Evolutionary conservation across 2,113 vertebrate species (phyloP).

Genomic region (Charina bottae): DNA sequence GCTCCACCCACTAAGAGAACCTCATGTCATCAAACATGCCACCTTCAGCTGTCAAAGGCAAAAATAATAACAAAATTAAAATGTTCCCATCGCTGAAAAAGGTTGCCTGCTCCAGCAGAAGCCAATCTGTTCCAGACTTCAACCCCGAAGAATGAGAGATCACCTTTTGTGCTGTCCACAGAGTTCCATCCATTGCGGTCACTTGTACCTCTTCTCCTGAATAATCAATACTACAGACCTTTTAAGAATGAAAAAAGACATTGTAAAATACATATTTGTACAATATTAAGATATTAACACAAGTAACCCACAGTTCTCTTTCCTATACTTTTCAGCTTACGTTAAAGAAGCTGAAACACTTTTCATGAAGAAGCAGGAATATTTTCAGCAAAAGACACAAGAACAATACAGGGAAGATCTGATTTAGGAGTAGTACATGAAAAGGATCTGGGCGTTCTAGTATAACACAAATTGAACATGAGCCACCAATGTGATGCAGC

Average conservation of each 20-base stretch:
- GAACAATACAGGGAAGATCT: not conserved
- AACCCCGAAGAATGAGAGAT: not conserved
- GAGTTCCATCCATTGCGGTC: conserved; percentile 78
- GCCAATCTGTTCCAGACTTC: not conserved
- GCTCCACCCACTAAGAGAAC: not conserved
- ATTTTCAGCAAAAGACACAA: not conserved
- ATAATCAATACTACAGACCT: conserved; percentile 88
- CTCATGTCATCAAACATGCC: not conserved
- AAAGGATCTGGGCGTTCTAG: not conserved
- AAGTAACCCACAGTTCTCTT: not conserved
- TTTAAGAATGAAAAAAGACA: conserved; percentile 4
- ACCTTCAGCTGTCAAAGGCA: not conserved
- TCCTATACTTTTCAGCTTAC: not conserved
- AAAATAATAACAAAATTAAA: not conserved
- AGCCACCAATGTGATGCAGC: not conserved
- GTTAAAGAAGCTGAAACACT: not conserved
- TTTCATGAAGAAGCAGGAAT: not conserved
- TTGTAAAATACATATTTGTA: conserved; percentile 2
- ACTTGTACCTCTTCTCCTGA: conserved; percentile 87
- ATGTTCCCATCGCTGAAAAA: not conserved
- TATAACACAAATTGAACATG: not conserved
- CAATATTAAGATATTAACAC: not conserved
- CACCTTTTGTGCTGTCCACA: conserved; percentile 91
- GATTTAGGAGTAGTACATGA: not conserved
- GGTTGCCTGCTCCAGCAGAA: not conserved